phyloP scores from a whole-genome alignment of 2,888 invertebrate species.

The Dendrolimus pini region DNA sequence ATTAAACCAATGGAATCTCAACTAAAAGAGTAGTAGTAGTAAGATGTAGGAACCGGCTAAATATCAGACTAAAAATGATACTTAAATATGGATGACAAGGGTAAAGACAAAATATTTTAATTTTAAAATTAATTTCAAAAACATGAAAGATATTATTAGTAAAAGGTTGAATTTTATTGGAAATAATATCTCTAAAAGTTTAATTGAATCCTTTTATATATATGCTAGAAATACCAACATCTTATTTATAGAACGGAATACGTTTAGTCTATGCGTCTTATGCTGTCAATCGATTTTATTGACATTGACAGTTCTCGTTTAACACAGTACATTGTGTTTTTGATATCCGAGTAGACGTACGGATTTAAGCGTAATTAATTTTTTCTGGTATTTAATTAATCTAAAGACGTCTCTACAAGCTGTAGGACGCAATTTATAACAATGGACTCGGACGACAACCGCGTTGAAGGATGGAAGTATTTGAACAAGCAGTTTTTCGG shows the following conservation, averaged over 20 bases:
- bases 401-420: background rate
- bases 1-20: too few relatives aligned
- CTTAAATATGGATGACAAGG: too few relatives aligned
- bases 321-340: background rate
- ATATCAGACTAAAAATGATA: too few relatives aligned
- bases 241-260: background rate
- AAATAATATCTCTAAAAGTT: too few relatives aligned
- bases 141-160: too few relatives aligned
- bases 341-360: background rate
- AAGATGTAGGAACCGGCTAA: too few relatives aligned
- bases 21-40: too few relatives aligned
- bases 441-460: slow-evolving; percentile 58
- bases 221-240: too few relatives aligned
- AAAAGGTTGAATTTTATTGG: too few relatives aligned
- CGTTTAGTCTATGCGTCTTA: background rate
- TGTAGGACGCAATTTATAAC: background rate
- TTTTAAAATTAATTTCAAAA: too few relatives aligned
- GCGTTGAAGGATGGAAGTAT: slow-evolving; percentile 70
- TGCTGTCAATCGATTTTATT: slow-evolving; percentile 18
- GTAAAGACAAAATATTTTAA: too few relatives aligned
- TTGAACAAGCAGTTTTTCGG: slow-evolving; percentile 71
- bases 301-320: slow-evolving; percentile 36
- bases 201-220: too few relatives aligned
- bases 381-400: background rate
- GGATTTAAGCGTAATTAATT: background rate